These are phyloP conservation scores for Apodemia zela DNA, from an alignment of 2,888 invertebrate genomes.

Conservation along the genomic window DNA sequence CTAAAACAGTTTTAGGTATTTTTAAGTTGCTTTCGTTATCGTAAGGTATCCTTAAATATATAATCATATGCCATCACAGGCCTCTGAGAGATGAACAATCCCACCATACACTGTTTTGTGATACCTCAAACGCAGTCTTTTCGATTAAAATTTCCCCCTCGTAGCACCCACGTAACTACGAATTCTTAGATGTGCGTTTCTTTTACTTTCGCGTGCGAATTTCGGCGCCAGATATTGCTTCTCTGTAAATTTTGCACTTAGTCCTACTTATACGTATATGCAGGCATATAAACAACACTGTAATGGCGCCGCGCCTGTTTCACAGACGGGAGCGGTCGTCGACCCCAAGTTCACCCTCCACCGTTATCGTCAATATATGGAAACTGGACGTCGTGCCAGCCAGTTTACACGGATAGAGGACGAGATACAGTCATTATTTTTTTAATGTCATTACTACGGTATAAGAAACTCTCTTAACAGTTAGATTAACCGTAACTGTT, in stretches of 20 bases:
- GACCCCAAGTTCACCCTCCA: constrained; percentile 62
- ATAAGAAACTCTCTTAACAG: neutral
- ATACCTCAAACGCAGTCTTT: too few relatives aligned
- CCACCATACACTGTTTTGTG: too few relatives aligned
- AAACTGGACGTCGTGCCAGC: constrained; percentile 58
- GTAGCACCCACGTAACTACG: too few relatives aligned
- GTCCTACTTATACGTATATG: neutral
- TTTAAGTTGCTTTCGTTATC: too few relatives aligned
- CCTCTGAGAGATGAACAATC: too few relatives aligned
- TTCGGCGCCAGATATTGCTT: neutral
- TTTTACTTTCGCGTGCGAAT: neutral
- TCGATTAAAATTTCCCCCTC: too few relatives aligned
- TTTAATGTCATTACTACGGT: neutral
- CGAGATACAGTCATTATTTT: neutral
- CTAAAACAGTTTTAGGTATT: too few relatives aligned
- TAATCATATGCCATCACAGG: too few relatives aligned
- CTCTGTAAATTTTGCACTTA: too few relatives aligned
- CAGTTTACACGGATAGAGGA: constrained; percentile 36
- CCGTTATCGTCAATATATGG: constrained; percentile 73
- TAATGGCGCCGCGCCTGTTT: constrained; percentile 40
- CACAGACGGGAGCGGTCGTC: constrained; percentile 56
- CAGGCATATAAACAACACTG: neutral
- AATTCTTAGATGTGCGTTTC: too few relatives aligned
- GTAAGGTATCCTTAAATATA: too few relatives aligned
- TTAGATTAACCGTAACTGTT: neutral